Base-by-base conservation (phyloP, 2,888 invertebrate genomes). In the Harpalus rubripes region DNA sequence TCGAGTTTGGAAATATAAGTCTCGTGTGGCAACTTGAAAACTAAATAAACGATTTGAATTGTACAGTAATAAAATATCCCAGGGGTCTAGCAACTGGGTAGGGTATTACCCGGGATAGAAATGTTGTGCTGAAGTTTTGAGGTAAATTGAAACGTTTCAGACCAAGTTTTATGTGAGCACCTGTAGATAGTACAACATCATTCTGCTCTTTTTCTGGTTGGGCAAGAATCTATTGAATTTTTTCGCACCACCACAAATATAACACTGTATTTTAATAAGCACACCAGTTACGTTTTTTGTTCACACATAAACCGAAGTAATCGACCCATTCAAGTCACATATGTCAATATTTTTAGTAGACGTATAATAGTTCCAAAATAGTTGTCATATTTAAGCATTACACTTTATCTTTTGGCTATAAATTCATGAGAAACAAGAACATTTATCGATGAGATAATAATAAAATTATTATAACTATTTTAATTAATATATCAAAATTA, bases 31-130 rank as follows among this genome's bases (percentile, higher is more conserved):
- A 85, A 85, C 41, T 85, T 85, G 68, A 72, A 85, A 85, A 85
- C 85, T 85, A 85, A 85, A 85, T 80, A 85, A 85, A 68, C 85
- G 85, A 85, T 85, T 85, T 85, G 85, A 85, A 85, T 85, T 79
- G 85, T 80, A 65, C 80, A 80, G 68, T 80, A 85, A 85, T 85
- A 85, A 85, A 85, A 85, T 85, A 85, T 79, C 85, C 85, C 80
- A 80, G 63, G 78, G 85, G 85, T 12, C 68, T 68, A 59, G 59
- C 56, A 65, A 26, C 56, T 44, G 32, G 76, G 83, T 59, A 83
- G 59, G 74, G 74, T 83, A 76, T 74, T 83, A 74, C 56, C n/a
- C 18, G 7, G 78, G 56, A 78, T 78, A 44, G 56, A 78, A 58
- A 83, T 83, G 65, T 68, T 52, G 76, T 68, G 74, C 56, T 44